phyloP scores from a whole-genome alignment of 2,797 vertebrate genomes.

The Alectoris magna region DNA sequence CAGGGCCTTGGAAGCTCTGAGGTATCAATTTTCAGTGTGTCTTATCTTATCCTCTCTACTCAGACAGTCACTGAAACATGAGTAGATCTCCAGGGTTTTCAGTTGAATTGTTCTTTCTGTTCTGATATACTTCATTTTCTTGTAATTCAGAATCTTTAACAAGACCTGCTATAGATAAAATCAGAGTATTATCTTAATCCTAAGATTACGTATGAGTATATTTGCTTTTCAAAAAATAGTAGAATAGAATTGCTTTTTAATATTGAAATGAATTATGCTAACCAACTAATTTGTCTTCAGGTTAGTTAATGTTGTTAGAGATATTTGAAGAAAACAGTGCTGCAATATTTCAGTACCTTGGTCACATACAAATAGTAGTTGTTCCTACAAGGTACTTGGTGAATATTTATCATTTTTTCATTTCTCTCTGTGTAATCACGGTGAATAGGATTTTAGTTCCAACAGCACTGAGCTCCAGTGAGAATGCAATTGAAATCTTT shows the following conservation, averaged over 20 bases:
- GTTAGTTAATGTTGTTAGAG: background rate
- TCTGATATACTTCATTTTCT: background rate
- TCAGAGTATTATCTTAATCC: background rate
- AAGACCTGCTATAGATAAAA: background rate
- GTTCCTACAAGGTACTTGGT: background rate
- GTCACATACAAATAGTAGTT: background rate
- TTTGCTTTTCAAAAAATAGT: background rate
- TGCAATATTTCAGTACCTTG: background rate
- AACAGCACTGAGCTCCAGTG: background rate
- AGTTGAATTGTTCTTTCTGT: background rate
- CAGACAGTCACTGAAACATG: background rate
- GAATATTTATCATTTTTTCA: background rate
- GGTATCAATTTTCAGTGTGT: conserved; percentile 73
- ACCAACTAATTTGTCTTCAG: background rate
- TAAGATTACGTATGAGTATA: background rate
- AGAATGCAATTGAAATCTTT: background rate
- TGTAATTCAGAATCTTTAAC: background rate
- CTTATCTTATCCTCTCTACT: background rate
- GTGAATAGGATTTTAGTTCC: background rate
- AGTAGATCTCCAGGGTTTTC: background rate
- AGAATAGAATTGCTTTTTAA: background rate
- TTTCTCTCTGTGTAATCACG: background rate
- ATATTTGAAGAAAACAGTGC: background rate
- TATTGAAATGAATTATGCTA: background rate
- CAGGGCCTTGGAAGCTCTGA: conserved; percentile 90